phyloP scores from a whole-genome alignment of 1,140 invertebrate species.

The Drosophila dunni region DNA sequence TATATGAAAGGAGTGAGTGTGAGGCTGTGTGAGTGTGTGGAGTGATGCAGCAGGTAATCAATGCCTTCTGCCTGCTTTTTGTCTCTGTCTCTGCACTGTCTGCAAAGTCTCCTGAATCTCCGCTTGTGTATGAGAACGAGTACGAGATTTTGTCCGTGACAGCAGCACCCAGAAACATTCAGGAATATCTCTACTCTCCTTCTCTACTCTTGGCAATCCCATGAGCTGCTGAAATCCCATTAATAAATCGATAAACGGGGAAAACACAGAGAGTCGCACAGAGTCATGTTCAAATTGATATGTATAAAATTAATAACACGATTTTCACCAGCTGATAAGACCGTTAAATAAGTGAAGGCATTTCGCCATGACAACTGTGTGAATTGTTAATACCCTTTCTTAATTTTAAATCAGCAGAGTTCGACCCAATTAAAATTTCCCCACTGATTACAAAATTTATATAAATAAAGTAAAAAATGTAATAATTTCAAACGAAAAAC shows the following conservation, averaged over 20 bases:
- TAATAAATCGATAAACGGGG: slow-evolving; percentile 20
- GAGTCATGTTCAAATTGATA: slow-evolving; percentile 13
- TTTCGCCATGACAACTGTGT: no score
- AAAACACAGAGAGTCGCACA: neutral
- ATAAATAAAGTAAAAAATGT: no score
- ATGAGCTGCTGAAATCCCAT: slow-evolving; percentile 20
- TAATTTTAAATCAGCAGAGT: no score
- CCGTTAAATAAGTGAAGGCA: neutral
- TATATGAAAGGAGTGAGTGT: neutral
- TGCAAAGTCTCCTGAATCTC: slow-evolving; percentile 39
- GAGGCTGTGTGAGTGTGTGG: neutral
- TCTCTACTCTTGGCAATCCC: slow-evolving; percentile 3
- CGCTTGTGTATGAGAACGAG: neutral
- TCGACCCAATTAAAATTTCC: no score
- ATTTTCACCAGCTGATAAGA: slow-evolving; percentile 4
- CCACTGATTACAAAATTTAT: no score
- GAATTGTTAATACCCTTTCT: no score
- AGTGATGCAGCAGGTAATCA: neutral
- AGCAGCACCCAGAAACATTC: slow-evolving; percentile 37
- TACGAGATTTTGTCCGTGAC: slow-evolving; percentile 43
- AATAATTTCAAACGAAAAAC: no score
- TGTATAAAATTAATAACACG: slow-evolving; percentile 13
- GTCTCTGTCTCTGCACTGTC: neutral
- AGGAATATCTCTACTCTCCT: neutral
- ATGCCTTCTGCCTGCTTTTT: neutral